These are phyloP conservation scores for Onychostruthus taczanowskii DNA, from an alignment of 2,113 vertebrate species.

Conservation along the genomic window DNA sequence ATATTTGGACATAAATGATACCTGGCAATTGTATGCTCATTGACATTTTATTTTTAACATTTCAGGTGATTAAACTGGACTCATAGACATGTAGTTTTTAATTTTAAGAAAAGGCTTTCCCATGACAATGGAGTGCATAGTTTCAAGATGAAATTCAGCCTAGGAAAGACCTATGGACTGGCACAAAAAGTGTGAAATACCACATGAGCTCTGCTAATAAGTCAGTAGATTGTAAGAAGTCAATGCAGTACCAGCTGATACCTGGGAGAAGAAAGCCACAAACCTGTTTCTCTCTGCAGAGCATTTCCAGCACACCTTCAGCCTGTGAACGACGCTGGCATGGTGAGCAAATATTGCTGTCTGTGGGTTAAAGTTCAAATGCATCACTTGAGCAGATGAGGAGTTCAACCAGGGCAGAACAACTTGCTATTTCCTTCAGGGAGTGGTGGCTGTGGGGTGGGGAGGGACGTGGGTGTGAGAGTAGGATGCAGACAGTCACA, in stretches of 20 bases:
- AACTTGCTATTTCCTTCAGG: background rate
- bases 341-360: constrained; percentile 47
- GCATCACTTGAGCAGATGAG: constrained; percentile 27
- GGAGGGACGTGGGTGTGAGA: constrained; percentile 12
- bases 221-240: background rate
- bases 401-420: background rate
- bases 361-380: constrained; percentile 59
- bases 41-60: background rate
- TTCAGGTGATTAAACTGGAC: background rate
- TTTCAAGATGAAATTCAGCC: background rate
- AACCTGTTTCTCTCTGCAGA: background rate
- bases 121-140: background rate
- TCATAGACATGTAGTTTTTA: background rate
- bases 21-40: background rate
- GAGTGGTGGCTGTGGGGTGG: background rate
- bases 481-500: constrained; percentile 31
- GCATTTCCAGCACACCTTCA: background rate
- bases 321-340: background rate
- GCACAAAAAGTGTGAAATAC: background rate
- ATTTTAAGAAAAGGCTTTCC: background rate
- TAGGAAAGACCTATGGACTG: background rate
- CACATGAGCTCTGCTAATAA: background rate
- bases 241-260: background rate
- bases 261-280: background rate
- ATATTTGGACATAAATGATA: background rate